These are phyloP conservation scores for Hypselothyrea guttata DNA, from an alignment of 2,888 invertebrate species.

Conservation along the genomic window DNA sequence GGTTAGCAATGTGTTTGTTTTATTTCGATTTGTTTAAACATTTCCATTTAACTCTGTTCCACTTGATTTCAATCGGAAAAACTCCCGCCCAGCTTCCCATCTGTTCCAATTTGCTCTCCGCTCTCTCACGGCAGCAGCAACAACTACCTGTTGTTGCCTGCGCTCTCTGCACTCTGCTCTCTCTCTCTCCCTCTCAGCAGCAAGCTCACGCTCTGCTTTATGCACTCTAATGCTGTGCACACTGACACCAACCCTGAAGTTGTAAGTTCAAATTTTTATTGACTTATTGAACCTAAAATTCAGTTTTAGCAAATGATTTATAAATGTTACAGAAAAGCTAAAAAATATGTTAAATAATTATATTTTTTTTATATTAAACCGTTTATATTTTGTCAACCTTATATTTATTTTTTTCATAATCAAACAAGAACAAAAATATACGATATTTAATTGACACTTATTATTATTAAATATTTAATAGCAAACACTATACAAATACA, in stretches of 20 bases:
- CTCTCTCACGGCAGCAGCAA: neutral
- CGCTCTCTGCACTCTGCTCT: neutral
- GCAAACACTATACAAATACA: no score
- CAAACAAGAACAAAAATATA: no score
- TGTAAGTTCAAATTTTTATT: neutral
- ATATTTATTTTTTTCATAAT: no score
- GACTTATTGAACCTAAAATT: neutral
- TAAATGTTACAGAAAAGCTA: no score
- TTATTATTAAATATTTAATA: no score
- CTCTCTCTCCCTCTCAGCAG: neutral
- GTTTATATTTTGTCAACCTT: no score
- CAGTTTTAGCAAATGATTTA: no score
- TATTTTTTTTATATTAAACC: no score
- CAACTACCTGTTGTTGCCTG: constrained; percentile 35
- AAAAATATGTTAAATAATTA: no score
- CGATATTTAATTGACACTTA: no score
- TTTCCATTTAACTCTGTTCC: constrained; percentile 28
- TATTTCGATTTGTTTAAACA: constrained; percentile 8
- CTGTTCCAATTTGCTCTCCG: constrained; percentile 22
- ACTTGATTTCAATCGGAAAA: constrained; percentile 37
- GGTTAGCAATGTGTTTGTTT: neutral
- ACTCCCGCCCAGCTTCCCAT: constrained; percentile 36
- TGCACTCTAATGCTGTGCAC: neutral
- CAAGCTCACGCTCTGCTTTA: neutral
- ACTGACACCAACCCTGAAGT: neutral